A percentile compares a stretch with the other conserved stretches of the same genome.
These are phyloP conservation scores for Salmo trutta DNA, from an alignment of 2,797 vertebrate species.

Conservation along the genomic window DNA sequence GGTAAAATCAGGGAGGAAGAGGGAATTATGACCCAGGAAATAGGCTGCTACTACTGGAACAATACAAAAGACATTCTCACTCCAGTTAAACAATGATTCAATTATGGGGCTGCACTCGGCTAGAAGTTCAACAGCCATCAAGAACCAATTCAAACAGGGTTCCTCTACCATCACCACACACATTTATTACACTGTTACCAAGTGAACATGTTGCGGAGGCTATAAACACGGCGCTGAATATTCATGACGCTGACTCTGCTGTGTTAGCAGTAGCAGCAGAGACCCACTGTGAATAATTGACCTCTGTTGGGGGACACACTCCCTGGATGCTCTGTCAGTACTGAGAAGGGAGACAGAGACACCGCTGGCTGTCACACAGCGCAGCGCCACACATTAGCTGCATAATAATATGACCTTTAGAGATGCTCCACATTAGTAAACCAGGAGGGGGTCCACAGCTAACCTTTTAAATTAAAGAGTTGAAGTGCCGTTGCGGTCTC, in stretches of 20 bases:
- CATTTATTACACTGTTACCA: neutral
- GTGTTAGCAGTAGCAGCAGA: conserved; percentile 18
- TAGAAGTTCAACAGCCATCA: conserved; percentile 18
- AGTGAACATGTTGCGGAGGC: neutral
- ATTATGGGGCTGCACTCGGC: too few species aligned
- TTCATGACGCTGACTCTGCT: conserved; percentile 30
- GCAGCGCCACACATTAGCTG: conserved; percentile 31
- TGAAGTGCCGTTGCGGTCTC: conserved; percentile 34
- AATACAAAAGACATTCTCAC: neutral
- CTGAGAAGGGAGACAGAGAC: conserved; percentile 24
- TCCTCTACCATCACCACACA: neutral
- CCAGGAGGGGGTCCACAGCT: conserved; percentile 41
- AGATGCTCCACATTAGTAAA: conserved; percentile 40
- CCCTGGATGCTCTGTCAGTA: conserved; percentile 34
- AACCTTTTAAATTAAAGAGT: conserved; percentile 48
- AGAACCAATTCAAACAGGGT: conserved; percentile 22
- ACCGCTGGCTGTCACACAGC: conserved; percentile 9
- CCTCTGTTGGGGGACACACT: conserved; percentile 40
- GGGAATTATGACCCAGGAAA: neutral
- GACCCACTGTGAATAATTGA: conserved; percentile 38
- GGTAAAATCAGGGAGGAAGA: neutral
- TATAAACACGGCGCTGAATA: conserved; percentile 17
- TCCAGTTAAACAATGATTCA: conserved; percentile 15
- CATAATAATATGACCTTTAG: conserved; percentile 67
- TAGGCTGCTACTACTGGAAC: too few species aligned